Evolutionary conservation across 2,888 invertebrate species (phyloP).

Genomic region (Tenodera sinensis): DNA sequence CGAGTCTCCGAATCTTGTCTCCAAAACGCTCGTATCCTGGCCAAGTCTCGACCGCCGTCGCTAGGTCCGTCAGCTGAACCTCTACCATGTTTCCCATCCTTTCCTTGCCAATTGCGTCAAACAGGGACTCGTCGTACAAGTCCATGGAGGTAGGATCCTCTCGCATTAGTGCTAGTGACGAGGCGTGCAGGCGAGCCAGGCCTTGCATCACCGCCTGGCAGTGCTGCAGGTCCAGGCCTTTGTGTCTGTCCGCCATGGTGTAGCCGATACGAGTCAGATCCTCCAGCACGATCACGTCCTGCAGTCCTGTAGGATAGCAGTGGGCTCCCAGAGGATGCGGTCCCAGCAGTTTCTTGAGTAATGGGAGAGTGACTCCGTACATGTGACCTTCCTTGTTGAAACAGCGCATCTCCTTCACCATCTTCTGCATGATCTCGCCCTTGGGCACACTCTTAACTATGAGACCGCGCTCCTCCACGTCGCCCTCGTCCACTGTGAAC

Average conservation of each 20-base stretch:
- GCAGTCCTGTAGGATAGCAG: not conserved
- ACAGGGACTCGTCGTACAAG: not conserved
- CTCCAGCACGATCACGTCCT: constrained; percentile 18
- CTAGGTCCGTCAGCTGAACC: not conserved
- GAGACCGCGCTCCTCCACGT: not conserved
- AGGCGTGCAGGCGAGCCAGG: constrained; percentile 19
- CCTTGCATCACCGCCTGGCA: constrained; percentile 4
- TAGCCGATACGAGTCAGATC: constrained; percentile 15
- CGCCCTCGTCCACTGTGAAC: not conserved
- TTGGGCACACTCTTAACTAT: not conserved
- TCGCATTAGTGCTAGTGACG: constrained; percentile 2
- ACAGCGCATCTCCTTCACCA: constrained; percentile 3
- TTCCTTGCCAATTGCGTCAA: constrained; percentile 4
- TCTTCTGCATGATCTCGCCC: not conserved
- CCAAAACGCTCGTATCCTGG: constrained; percentile 20
- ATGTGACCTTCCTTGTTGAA: constrained; percentile 22
- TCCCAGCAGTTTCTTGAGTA: not conserved
- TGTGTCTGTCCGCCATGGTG: constrained; percentile 13
- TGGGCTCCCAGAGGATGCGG: not conserved
- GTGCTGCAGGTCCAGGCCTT: constrained; percentile 15
- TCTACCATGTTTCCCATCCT: not conserved
- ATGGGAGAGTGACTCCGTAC: constrained; percentile 15
- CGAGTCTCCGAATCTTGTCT: not conserved
- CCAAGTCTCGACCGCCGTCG: constrained; percentile 15
- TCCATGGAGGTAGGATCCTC: not conserved